Base-by-base conservation (phyloP, 2,113 vertebrate species). In the Pelvicachromis taeniatus region DNA sequence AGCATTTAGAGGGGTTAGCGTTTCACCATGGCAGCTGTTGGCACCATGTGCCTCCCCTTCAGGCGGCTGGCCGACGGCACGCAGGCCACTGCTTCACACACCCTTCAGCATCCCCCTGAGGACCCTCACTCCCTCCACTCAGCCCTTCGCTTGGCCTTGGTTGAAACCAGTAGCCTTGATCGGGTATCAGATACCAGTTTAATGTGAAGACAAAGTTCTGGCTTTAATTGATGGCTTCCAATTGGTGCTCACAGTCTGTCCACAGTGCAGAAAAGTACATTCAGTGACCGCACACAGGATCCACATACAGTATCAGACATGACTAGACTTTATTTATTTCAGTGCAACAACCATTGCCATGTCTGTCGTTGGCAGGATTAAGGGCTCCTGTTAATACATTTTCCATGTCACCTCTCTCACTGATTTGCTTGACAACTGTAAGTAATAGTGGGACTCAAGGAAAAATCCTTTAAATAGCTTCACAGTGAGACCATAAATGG, bases 21-120 rank as follows among this genome's bases (percentile, higher is more conserved):
- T 95, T 95, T 94, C 93, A 94, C 91, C 82, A 42, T 38, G 92
- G 93, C 95, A 95, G 95, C 95, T 95, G 95, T 94, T 95, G 92
- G 94, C 95, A 94, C 95, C 94, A 94, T 94, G 95, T 95, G 93
- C 94, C 94, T 94, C 82, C 82, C 90, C 78, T 77, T 88, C 77
- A 31, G 91, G 92, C 92, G 95, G 93, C 92, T 93, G 94, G 90
- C 85, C 81, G 93, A 93, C 95, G 26, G 95, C 95, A 95, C 84
- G 94, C 95, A 94, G 90, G 84, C 92, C 91, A 88, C 90, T 52
- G 91, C 92, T 91, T 92, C 91, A 90, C 94, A 94, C 92, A 92
- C 93, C 89, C 92, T 84, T 65, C 82, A 79, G 87, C 89, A 86
- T 91, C 93, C 91, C 94, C 95, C 59, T 35, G 81, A 87, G 93